Conservation (phyloP, 2,113 vertebrate species). For the Acrocephalus kingi region DNA sequence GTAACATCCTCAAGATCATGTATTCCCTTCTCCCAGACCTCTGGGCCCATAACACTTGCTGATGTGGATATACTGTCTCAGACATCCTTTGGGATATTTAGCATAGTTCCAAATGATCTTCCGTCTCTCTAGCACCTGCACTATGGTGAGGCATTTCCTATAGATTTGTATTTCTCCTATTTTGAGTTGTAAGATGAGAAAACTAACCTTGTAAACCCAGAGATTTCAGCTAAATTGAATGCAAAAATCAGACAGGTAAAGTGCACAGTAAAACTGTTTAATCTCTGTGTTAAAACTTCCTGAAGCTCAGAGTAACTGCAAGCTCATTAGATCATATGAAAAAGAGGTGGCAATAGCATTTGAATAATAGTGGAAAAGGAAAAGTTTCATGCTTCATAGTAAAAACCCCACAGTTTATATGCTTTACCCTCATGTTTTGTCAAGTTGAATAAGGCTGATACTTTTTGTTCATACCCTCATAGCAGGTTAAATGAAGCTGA, state of each 20-base stretch:
- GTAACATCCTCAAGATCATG: not conserved
- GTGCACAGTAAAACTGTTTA: not conserved
- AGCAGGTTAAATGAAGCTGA: not conserved
- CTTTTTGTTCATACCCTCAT: accelerated
- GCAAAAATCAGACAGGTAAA: not conserved
- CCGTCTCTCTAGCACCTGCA: not conserved
- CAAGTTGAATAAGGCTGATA: not conserved
- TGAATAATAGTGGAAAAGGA: not conserved
- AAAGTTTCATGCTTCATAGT: not conserved
- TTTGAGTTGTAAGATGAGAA: not conserved
- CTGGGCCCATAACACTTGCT: not conserved
- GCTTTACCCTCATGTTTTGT: not conserved
- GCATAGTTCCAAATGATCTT: not conserved
- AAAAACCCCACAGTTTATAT: not conserved
- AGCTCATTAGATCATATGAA: not conserved
- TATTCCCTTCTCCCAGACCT: not conserved
- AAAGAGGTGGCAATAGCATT: not conserved
- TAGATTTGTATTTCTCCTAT: not conserved
- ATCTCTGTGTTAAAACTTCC: not conserved
- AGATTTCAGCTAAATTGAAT: not conserved
- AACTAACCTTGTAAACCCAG: not conserved
- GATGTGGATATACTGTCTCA: not conserved
- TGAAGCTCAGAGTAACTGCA: not conserved
- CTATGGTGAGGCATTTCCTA: accelerated
- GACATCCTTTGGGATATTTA: not conserved